phyloP scores from a whole-genome alignment of 2,797 vertebrate genomes.

The Manis crassicaudata region DNA sequence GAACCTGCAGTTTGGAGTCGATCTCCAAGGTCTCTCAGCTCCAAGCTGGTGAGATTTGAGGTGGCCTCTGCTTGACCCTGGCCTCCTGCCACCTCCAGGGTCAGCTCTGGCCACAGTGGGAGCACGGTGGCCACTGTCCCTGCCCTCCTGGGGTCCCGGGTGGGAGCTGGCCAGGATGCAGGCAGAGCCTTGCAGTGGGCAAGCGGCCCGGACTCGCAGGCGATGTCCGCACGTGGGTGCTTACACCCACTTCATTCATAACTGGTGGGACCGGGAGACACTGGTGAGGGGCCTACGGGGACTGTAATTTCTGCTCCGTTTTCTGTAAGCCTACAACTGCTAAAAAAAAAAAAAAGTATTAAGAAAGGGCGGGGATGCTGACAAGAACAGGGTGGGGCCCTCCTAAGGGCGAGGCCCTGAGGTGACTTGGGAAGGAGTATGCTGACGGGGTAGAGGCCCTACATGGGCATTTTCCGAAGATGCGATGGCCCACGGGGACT shows the following conservation, averaged over 20 bases:
- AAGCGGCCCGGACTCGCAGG: too few relatives aligned
- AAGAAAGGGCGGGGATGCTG: too few relatives aligned
- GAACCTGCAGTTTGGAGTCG: neutral
- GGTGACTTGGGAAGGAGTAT: too few relatives aligned
- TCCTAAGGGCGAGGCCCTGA: too few relatives aligned
- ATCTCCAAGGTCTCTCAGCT: neutral
- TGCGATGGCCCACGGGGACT: too few relatives aligned
- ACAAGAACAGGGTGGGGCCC: too few relatives aligned
- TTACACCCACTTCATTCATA: neutral
- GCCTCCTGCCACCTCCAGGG: neutral
- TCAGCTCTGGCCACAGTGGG: neutral
- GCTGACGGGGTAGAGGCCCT: too few relatives aligned
- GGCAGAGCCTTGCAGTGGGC: neutral
- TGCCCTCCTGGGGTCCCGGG: accelerated
- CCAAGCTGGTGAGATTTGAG: neutral
- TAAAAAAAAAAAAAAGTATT: too few relatives aligned
- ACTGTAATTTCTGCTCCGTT: neutral
- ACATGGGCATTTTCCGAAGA: too few relatives aligned
- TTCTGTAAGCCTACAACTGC: too few relatives aligned
- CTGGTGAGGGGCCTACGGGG: too few relatives aligned
- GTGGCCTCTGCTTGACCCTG: neutral
- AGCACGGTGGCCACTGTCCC: neutral
- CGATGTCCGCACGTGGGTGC: accelerated
- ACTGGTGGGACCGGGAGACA: neutral
- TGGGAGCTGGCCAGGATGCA: neutral